Conservation (phyloP, 2,113 vertebrate genomes). For the Jaculus jaculus region DNA sequence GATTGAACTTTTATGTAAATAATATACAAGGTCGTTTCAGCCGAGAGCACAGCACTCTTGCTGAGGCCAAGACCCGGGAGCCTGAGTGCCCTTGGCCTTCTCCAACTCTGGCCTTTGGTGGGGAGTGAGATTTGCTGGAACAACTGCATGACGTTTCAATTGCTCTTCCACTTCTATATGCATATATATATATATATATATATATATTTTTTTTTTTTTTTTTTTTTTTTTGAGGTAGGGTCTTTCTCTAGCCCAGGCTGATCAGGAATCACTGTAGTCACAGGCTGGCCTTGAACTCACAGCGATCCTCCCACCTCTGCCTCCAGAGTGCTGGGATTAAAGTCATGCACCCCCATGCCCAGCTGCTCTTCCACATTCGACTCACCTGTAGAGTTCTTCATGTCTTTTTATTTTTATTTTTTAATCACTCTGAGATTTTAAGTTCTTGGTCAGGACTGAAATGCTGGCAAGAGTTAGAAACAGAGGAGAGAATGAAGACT, state of each 20-base stretch:
- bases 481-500: slow-evolving; percentile 49
- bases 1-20: not conserved
- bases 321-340: too few relatives aligned
- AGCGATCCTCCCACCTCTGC: too few relatives aligned
- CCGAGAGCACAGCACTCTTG: not conserved
- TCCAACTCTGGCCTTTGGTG: not conserved
- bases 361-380: not conserved
- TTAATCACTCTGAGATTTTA: not conserved
- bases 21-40: not conserved
- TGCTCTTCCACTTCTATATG: not conserved
- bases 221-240: too few relatives aligned
- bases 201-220: too few relatives aligned
- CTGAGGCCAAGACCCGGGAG: not conserved
- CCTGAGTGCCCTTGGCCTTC: not conserved
- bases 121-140: not conserved
- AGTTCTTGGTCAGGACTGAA: slow-evolving; percentile 64
- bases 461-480: slow-evolving; percentile 58
- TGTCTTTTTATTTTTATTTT: not conserved
- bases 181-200: too few relatives aligned
- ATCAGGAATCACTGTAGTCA: too few relatives aligned
- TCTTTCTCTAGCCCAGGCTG: too few relatives aligned
- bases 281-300: too few relatives aligned
- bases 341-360: too few relatives aligned
- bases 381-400: not conserved
- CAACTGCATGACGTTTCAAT: not conserved